Conservation (phyloP, 1,140 invertebrate species). For the Laupala kohalensis region DNA sequence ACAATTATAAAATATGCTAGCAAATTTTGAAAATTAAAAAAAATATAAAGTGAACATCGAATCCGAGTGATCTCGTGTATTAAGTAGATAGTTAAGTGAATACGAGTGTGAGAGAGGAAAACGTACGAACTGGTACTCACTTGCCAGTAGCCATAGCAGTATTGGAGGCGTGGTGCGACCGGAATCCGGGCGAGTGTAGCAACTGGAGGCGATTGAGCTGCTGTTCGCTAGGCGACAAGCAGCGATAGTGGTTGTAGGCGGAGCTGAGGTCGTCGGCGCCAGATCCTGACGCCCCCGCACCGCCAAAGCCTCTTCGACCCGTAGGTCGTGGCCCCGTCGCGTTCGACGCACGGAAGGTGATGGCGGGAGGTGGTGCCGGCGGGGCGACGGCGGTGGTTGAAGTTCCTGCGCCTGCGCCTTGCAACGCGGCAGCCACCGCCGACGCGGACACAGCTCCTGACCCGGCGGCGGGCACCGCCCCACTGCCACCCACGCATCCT, state of each 20-base stretch:
- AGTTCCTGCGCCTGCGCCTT: slow-evolving; percentile 26
- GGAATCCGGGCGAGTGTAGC: background rate
- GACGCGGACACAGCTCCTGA: slow-evolving; percentile 31
- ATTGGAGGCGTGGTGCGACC: background rate
- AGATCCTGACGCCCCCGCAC: slow-evolving; percentile 21
- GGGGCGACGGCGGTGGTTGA: background rate
- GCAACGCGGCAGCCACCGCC: slow-evolving; percentile 36
- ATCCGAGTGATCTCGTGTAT: too few species aligned
- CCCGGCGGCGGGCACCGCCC: too few species aligned
- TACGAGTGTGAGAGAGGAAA: too few species aligned
- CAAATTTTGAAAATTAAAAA: too few species aligned
- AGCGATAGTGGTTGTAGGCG: slow-evolving; percentile 55
- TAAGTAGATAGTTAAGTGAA: too few species aligned
- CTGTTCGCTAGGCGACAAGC: slow-evolving; percentile 49
- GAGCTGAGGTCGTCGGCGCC: slow-evolving; percentile 51
- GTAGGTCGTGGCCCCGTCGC: background rate
- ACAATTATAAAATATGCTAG: too few species aligned
- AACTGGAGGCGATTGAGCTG: slow-evolving; percentile 26
- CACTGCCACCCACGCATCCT: too few species aligned
- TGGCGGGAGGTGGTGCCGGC: background rate
- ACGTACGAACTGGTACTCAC: background rate
- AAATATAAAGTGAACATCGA: too few species aligned
- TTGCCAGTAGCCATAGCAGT: background rate
- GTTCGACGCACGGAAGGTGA: background rate
- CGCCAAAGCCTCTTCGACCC: background rate